Base-by-base conservation (phyloP, 92 coral and sea anemone genomes). In the Epizoanthus stellaris region DNA sequence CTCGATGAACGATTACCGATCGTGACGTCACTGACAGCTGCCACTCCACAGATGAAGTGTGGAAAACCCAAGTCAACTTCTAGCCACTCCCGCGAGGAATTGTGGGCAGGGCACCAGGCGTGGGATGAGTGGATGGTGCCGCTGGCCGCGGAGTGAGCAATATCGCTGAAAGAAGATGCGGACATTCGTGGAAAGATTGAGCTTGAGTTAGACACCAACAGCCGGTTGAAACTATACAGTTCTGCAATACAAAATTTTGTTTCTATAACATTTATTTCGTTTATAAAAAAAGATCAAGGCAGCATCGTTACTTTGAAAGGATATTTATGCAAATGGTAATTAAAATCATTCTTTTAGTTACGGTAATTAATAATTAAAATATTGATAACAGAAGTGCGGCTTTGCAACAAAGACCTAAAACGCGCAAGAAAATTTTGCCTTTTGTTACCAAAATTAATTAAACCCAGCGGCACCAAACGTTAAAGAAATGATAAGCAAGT, bases 81-180 rank as follows among this genome's bases (percentile, higher is more conserved):
- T 17, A 63, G 9, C 67, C 67, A 63, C 67, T 63, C 67, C 12
- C 36, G 67, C 36, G 67, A 63, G 67, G 67, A 63, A 63, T 63
- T 63, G 4, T 63, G 67, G 25, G 25, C 12, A 63, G 67, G 36
- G 6, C 67, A 63, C 67, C 67, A 63, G 67, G 9, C 9, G 67
- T 19, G 19, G 8, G 36, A n/a, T 63, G 67, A n/a, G 67, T 63
- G 6, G 17, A n/a, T 4, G 23, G 30, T 63, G 67, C 9, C 25
- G 23, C 12, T 63, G 3, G 10, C 3, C 17, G 67, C 67, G 7
- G 36, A 20, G 17, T 63, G 67, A 17, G 67, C 36, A 2, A n/a
- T 34, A 6, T 63, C 13, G 23, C 67, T 23, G 3, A 3, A 10
- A 20, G 67, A 63, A 63, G 67, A 63, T 17, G 67, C 15, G 3